These are phyloP conservation scores for Dendronephthya gigantea DNA, from an alignment of 64 coral and sea anemone species.

Conservation along the genomic window DNA sequence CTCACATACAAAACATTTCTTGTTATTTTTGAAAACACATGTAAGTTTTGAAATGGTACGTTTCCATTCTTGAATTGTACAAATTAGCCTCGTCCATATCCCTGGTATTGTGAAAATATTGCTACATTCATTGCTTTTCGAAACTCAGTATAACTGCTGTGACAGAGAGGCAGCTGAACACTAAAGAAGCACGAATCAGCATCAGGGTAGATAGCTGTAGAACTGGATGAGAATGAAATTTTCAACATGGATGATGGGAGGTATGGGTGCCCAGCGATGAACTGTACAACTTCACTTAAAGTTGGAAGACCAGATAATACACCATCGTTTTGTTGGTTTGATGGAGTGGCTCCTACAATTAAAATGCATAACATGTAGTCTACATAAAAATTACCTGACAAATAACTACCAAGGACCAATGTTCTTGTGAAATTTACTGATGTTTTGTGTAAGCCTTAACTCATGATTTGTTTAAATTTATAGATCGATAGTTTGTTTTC, in stretches of 20 bases:
- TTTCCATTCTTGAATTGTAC: too few species aligned
- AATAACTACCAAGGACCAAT: too few species aligned
- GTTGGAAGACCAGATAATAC: conserved; percentile 26
- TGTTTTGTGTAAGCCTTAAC: too few species aligned
- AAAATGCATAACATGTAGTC: not conserved
- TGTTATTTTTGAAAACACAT: too few species aligned
- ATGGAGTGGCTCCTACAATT: not conserved
- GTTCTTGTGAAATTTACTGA: too few species aligned
- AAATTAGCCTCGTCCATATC: conserved; percentile 36
- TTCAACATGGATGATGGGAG: conserved; percentile 20
- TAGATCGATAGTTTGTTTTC: too few species aligned
- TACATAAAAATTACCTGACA: too few species aligned
- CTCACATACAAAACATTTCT: too few species aligned
- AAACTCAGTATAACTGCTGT: conserved; percentile 25
- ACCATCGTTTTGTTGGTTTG: conserved; percentile 10
- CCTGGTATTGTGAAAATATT: conserved; percentile 8
- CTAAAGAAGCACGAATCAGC: conserved; percentile 22
- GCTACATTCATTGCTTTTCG: conserved; percentile 26
- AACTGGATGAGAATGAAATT: conserved; percentile 12
- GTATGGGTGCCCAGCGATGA: conserved; percentile 32
- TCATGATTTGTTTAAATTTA: too few species aligned
- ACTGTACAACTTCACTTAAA: conserved; percentile 26
- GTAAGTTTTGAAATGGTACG: too few species aligned
- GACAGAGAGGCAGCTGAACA: not conserved
- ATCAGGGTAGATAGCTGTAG: not conserved